Evolutionary conservation across 1,140 invertebrate species (phyloP).

Genomic region (Belonocnema kinseyi): DNA sequence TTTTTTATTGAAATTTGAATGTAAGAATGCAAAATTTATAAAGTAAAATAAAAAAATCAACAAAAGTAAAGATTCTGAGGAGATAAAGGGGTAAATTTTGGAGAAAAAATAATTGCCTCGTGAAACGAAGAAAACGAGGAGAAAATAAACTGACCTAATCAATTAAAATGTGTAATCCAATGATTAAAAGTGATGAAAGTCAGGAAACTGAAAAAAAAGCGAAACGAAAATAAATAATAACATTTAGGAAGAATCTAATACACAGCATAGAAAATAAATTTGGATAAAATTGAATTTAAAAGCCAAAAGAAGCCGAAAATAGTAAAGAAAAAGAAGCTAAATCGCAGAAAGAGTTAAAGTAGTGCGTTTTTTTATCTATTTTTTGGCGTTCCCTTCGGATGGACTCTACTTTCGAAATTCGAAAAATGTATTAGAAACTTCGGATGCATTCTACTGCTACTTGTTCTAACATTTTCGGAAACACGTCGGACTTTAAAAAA

Average conservation of each 20-base stretch:
- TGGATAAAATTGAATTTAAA: slow-evolving; percentile 35
- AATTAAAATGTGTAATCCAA: slow-evolving; percentile 59
- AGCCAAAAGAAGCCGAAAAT: slow-evolving; percentile 8
- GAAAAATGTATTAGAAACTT: slow-evolving; percentile 29
- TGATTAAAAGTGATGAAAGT: slow-evolving; percentile 55
- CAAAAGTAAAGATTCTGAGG: slow-evolving; percentile 18
- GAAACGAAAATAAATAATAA: slow-evolving; percentile 45
- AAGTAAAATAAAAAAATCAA: too few species aligned
- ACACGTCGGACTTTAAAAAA: slow-evolving; percentile 39
- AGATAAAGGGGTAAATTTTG: slow-evolving; percentile 32
- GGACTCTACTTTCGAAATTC: not conserved
- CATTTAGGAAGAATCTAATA: slow-evolving; percentile 39
- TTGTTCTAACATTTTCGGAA: slow-evolving; percentile 41
- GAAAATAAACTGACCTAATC: slow-evolving; percentile 60
- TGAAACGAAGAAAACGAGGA: not conserved
- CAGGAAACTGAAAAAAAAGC: slow-evolving; percentile 64
- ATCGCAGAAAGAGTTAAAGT: slow-evolving; percentile 32
- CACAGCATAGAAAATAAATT: slow-evolving; percentile 38
- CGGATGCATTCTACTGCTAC: slow-evolving; percentile 59
- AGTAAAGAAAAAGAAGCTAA: slow-evolving; percentile 13
- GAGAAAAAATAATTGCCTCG: slow-evolving; percentile 34
- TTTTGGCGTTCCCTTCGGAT: slow-evolving; percentile 12
- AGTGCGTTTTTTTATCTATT: slow-evolving; percentile 6
- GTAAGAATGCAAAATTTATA: too few species aligned
- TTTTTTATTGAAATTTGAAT: too few species aligned